Conservation (phyloP, 2,113 vertebrate species). For the Hystrix cristata region DNA sequence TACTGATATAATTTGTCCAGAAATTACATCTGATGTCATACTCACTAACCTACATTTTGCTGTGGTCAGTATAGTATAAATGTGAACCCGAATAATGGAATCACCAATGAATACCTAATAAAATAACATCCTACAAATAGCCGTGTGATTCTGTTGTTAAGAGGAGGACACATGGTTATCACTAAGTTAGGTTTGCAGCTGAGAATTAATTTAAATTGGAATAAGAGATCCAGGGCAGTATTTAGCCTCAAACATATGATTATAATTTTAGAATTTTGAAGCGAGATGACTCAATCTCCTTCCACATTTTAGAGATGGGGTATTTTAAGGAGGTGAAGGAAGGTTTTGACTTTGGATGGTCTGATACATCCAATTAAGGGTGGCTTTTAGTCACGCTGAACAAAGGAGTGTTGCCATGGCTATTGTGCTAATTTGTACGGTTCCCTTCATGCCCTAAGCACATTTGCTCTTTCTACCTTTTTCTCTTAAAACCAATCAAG, state of each 20-base stretch:
- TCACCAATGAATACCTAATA: constrained; percentile 54
- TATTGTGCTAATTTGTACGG: background rate
- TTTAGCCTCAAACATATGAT: constrained; percentile 71
- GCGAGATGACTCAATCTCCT: constrained; percentile 43
- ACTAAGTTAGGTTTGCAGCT: constrained; percentile 74
- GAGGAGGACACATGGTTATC: constrained; percentile 75
- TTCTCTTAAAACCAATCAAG: background rate
- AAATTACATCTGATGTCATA: constrained; percentile 59
- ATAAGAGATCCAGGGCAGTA: constrained; percentile 60
- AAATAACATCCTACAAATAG: constrained; percentile 73
- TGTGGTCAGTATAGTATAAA: background rate
- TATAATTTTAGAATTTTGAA: constrained; percentile 74
- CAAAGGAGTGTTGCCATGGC: background rate
- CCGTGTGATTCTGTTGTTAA: constrained; percentile 54
- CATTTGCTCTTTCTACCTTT: background rate
- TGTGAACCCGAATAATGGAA: constrained; percentile 28
- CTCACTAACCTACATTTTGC: constrained; percentile 65
- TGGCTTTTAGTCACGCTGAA: background rate
- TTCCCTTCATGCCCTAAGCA: background rate
- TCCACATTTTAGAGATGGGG: constrained; percentile 43
- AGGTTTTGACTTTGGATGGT: background rate
- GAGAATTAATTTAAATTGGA: constrained; percentile 76
- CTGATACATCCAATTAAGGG: background rate
- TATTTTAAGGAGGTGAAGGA: background rate
- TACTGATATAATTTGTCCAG: constrained; percentile 66